Base-by-base conservation (phyloP, 2,888 invertebrate species). In the Drosophila flavopinicola region DNA sequence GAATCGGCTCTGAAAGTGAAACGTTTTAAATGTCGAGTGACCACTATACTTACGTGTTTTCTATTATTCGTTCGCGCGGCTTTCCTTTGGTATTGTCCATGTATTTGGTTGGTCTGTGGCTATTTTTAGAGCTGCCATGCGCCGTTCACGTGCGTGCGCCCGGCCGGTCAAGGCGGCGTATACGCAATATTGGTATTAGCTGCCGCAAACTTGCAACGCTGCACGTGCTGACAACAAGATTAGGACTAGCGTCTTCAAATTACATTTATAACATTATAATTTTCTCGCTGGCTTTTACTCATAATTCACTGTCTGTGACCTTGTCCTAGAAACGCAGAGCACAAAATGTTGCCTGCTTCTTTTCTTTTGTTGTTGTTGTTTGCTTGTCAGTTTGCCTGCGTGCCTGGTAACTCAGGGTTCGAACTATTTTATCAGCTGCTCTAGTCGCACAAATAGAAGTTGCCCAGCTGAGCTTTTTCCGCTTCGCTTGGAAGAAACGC, bases 91-190 rank as follows among this genome's bases (percentile, higher is more conserved):
- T 33, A 2, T 47, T 27, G 42, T 37, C 15, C 24, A 41, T 20
- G 23, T 20, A 2, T 23, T 13, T 48, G 23, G 23, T 35, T 13
- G 52, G 25, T 57, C 33, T 54, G 6, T 47, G 27, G 29, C 73
- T 87, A 87, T 85, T 83, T 78, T 71, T 65, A 68, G n/a, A 47
- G 5, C 52, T 60, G 54, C 51, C 83, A 83, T 67, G 86, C 79
- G 68, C 66, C 35, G 64, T 68, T 78, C 87, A 83, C 87, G 86
- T 87, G 87, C 61, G 57, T 61, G 39, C 11, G 38, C 41, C 52
- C 53, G 45, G 52, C 64, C 32, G 53, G 53, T 20, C 32, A 29
- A 38, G 35, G 58, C 35, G 61, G 44, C 84, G 87, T 83, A 83
- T 87, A 67, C 83, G 66, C 69, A 80, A 85, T 51, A 23, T 58